Evolutionary conservation across 2,888 invertebrate genomes (phyloP), one percentile per base, ranked within the genome.

Genomic region (Drosophila maculinotata): DNA sequence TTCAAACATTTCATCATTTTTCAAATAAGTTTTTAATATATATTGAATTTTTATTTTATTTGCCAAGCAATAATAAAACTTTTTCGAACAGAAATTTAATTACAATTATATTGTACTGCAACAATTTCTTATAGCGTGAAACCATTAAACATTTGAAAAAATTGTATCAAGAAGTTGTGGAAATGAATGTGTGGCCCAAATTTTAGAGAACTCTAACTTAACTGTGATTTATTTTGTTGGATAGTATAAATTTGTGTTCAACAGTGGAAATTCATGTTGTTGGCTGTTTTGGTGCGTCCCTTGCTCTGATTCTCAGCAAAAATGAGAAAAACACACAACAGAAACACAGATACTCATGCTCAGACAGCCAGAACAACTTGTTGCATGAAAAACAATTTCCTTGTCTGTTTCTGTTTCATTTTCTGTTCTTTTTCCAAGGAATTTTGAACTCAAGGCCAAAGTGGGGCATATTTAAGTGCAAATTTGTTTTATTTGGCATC

Each of bases 401-500:
- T 41, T 52, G 52, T 53, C 14, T 45, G 23, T 20, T 45, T 39
- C 23, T 20, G 9, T 41, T 12, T 41, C 41, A n/a, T 1, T 15
- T 12, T 49, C 23, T 33, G 10, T 31, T 9, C 23, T 26, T 52
- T 47, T 25, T 12, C 20, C 10, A 31, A 23, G 10, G 23, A 38
- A 49, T 62, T 77, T 65, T 48, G 48, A 44, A 49, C 52, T 66
- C 81, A 80, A 81, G 84, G 81, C 68, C 69, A 86, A 45, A 67
- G 52, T 44, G 56, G 51, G 64, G 47, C 75, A 86, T 86, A 75
- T 86, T 83, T 77, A 77, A 83, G 87, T 84, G 81, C 62, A 81
- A 83, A 86, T 86, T 83, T 81, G 73, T 78, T 86, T 86, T 83
- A 86, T 86, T 83, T 70, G 64, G 56, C 63, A 48, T 48, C 60